Percentiles rank a stretch among this genome's conserved stretches.
phyloP scores from a whole-genome alignment of 2,888 invertebrate genomes.

The Dione vanillae region DNA sequence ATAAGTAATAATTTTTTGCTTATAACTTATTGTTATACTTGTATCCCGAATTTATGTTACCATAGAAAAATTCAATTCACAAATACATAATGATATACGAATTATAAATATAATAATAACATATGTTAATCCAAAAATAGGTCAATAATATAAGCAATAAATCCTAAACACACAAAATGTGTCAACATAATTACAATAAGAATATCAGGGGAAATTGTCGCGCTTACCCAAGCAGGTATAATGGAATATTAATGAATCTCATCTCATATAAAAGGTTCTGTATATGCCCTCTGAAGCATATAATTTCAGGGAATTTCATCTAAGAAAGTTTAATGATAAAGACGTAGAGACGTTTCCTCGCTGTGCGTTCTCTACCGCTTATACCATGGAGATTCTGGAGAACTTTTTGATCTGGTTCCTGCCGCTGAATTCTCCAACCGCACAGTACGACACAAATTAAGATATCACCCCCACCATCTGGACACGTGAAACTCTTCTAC shows the following conservation, averaged over 20 bases:
- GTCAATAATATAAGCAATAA: neutral
- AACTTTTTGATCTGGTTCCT: too few species aligned
- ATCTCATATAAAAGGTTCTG: slow-evolving; percentile 3
- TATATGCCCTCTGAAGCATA: neutral
- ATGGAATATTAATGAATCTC: slow-evolving; percentile 20
- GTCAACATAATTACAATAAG: slow-evolving; percentile 13
- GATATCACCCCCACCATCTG: too few species aligned
- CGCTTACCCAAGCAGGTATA: neutral
- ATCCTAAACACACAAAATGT: neutral
- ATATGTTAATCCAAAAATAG: neutral
- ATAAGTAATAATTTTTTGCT: too few species aligned
- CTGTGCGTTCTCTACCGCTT: too few species aligned
- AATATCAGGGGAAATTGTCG: slow-evolving; percentile 6
- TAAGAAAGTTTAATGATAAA: neutral
- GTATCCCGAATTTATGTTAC: too few species aligned
- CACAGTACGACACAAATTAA: too few species aligned
- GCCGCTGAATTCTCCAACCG: too few species aligned
- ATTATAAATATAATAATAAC: neutral
- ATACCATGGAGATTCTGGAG: too few species aligned
- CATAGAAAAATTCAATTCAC: neutral
- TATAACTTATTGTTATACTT: too few species aligned
- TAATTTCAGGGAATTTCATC: neutral
- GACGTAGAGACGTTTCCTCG: too few species aligned
- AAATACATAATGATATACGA: neutral
- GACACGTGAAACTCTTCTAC: too few species aligned